Base-by-base conservation (phyloP, 2,113 vertebrate species). In the Cephalopterus ornatus region DNA sequence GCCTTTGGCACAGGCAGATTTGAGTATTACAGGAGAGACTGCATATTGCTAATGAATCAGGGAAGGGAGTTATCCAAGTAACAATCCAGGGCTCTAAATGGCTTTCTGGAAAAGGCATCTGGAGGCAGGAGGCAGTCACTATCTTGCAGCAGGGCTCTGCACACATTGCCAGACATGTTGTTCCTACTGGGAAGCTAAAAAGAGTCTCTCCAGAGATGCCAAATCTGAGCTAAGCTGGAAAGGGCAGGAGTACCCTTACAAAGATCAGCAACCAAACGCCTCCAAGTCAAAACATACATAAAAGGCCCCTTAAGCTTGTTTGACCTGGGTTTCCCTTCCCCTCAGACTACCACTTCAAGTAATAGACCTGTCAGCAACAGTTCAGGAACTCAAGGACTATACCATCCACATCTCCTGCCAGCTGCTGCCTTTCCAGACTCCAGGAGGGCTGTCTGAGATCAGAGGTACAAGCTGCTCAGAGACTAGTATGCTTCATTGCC, bases 51-150 rank as follows among this genome's bases (percentile, higher is more conserved):
- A 50, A 87, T 90, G 87, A 91, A 92, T 85, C 53, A 71, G 85
- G 46, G 78, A 94, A 88, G 63, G 37, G 70, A 85, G 71, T 88
- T 91, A 68, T 35, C 89, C 72, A 85, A 90, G 52, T 32, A 76
- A 92, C 75, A 97, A 93, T 53, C 82, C 87, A 61, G 41, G 26
- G n/a, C 85, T 90, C 88, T 93, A 88, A 90, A 94, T 49, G 72
- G 88, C 80, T 96, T 95, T 94, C 92, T 94, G 76, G 65, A 95
- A 95, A 83, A 96, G 79, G 82, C 88, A 80, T 88, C 72, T 83
- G 88, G 90, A 94, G 61, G 66, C 79, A 77, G 63, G 46, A 94
- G 92, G 85, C 8, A 1, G 78, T 76, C 89, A 67, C 71, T 39
- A 14, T 70, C 78, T 91, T 55, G 4, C 81, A 95, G 93, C 55